phyloP scores from a whole-genome alignment of 1,140 invertebrate genomes.

The Drosophila mojavensis region DNA sequence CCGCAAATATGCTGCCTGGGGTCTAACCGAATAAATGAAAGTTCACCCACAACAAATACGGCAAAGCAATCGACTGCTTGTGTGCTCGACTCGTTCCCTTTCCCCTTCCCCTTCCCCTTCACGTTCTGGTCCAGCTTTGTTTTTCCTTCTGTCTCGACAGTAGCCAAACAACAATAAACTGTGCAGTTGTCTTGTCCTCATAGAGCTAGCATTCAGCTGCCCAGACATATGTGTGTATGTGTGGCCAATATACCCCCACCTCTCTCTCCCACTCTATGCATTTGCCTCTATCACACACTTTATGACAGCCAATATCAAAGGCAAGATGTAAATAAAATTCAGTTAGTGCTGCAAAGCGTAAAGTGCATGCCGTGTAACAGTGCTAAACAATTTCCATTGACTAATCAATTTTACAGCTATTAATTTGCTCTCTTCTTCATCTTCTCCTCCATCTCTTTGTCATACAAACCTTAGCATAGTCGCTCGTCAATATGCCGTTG shows the following conservation, averaged over 20 bases:
- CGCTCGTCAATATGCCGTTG: constrained; percentile 71
- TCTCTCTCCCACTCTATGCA: background rate
- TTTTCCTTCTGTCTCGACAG: constrained; percentile 27
- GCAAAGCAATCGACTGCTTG: constrained; percentile 29
- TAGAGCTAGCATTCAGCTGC: constrained; percentile 20
- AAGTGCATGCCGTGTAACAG: constrained; percentile 22
- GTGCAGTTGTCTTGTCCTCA: constrained; percentile 30
- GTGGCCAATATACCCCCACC: constrained; percentile 21
- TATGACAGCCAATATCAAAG: constrained; percentile 12
- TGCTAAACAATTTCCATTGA: constrained; percentile 46
- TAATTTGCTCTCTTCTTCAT: constrained; percentile 12
- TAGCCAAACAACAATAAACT: constrained; percentile 43
- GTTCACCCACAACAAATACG: constrained; percentile 35
- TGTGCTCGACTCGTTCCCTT: background rate
- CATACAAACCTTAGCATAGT: constrained; percentile 80
- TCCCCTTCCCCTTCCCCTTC: background rate
- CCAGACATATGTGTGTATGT: constrained; percentile 10
- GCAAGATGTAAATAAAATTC: constrained; percentile 52
- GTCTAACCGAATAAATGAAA: constrained; percentile 18
- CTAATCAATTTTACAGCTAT: constrained; percentile 64
- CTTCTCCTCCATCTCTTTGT: constrained; percentile 1
- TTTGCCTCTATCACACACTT: background rate
- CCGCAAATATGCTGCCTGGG: constrained; percentile 54
- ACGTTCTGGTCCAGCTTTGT: constrained; percentile 35
- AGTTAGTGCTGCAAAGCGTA: constrained; percentile 38